A percentile compares a stretch with the other conserved stretches of the same genome.
phyloP scores from a whole-genome alignment of 2,113 vertebrate genomes.

The Pandion haliaetus region DNA sequence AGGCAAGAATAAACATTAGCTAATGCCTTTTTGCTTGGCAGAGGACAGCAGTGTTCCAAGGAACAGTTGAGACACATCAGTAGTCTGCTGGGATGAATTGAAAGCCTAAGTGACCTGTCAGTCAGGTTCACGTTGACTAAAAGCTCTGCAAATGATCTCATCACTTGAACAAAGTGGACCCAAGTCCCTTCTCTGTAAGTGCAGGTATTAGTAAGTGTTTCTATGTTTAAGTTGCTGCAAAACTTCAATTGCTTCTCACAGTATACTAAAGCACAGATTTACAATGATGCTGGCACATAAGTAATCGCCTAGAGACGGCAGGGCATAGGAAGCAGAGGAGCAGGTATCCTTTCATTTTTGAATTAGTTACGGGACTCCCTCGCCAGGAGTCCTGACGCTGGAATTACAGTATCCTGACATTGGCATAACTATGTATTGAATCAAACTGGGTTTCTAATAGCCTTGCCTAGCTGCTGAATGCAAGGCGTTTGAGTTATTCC shows the following conservation, averaged over 20 bases:
- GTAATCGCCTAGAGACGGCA: constrained; percentile 42
- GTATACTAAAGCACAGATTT: constrained; percentile 17
- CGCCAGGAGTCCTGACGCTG: background rate
- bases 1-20: background rate
- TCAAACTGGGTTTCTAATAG: constrained; percentile 34
- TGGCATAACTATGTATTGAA: background rate
- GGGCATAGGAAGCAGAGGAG: background rate
- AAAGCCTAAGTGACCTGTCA: constrained; percentile 42
- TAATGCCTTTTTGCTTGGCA: background rate
- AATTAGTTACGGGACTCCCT: background rate
- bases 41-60: background rate
- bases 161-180: constrained; percentile 1
- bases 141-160: constrained; percentile 4
- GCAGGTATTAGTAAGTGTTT: constrained; percentile 1
- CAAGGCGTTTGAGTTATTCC: constrained; percentile 27
- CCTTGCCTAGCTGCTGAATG: background rate
- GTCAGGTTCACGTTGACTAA: constrained; percentile 10
- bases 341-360: constrained; percentile 40
- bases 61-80: background rate
- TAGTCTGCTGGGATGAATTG: background rate
- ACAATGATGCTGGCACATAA: constrained; percentile 14
- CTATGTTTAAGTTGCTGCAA: constrained; percentile 20
- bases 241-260: constrained; percentile 19
- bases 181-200: background rate
- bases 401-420: constrained; percentile 6